Percentiles rank a stretch among this genome's conserved stretches.
Evolutionary conservation across 2,113 vertebrate species (phyloP).

Genomic region (sheep (Ovis aries)): ARS-UI_Ramb_v3.0 NC_056060.1:74386001-74386500

Average conservation of each 20-base stretch:
- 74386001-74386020: neutral
- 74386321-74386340: rapidly evolving
- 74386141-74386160: conserved; percentile 76
- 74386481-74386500: conserved; percentile 68
- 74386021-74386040: neutral
- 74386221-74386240: conserved; percentile 81
- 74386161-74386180: conserved; percentile 78
- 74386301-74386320: rapidly evolving
- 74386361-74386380: neutral
- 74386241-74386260: conserved; percentile 63
- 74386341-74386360: rapidly evolving
- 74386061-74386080: neutral
- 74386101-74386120: neutral
- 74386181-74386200: conserved; percentile 84
- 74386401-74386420: conserved; percentile 67
- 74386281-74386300: conserved; percentile 84
- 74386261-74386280: conserved; percentile 71
- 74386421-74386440: conserved; percentile 85
- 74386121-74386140: conserved; percentile 33
- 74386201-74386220: conserved; percentile 81
- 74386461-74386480: conserved; percentile 81
- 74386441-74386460: conserved; percentile 80
- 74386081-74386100: neutral
- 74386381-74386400: neutral
- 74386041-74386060: neutral